Conservation (phyloP, 2,888 invertebrate genomes). For the Drosophila suboccidentalis region DNA sequence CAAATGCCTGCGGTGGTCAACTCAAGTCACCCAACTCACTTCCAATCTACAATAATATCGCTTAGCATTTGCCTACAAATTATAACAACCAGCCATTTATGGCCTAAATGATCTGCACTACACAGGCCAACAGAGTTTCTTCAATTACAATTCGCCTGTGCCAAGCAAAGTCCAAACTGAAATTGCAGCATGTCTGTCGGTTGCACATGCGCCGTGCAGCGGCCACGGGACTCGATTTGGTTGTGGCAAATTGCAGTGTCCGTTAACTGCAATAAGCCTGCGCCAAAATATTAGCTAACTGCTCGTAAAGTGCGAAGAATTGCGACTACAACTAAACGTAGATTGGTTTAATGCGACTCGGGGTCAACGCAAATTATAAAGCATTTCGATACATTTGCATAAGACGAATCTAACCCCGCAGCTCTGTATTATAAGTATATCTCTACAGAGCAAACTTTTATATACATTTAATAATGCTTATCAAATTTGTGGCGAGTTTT, state of each 20-base stretch:
- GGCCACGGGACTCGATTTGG: conserved; percentile 38
- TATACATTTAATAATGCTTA: background rate
- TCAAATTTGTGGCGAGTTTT: background rate
- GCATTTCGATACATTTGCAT: conserved; percentile 43
- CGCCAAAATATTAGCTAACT: conserved; percentile 56
- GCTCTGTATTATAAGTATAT: conserved; percentile 4
- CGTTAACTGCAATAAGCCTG: conserved; percentile 51
- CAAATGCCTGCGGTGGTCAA: conserved; percentile 68
- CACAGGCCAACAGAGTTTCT: conserved; percentile 43
- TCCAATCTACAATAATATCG: conserved; percentile 1
- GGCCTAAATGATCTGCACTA: conserved; percentile 39
- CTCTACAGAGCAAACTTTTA: background rate
- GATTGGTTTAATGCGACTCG: conserved; percentile 30
- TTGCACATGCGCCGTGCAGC: conserved; percentile 52
- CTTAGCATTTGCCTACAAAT: conserved; percentile 46
- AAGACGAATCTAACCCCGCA: conserved; percentile 14
- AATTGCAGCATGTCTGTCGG: conserved; percentile 69
- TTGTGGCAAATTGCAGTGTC: conserved; percentile 63
- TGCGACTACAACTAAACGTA: conserved; percentile 36
- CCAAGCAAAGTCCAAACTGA: conserved; percentile 45
- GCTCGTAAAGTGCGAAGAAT: conserved; percentile 68
- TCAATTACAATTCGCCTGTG: conserved; percentile 40
- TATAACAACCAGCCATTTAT: conserved; percentile 60
- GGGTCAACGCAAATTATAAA: conserved; percentile 41
- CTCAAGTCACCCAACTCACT: background rate